Conservation (phyloP, 2,113 vertebrate species). For the Cheirogaleus medius region DNA sequence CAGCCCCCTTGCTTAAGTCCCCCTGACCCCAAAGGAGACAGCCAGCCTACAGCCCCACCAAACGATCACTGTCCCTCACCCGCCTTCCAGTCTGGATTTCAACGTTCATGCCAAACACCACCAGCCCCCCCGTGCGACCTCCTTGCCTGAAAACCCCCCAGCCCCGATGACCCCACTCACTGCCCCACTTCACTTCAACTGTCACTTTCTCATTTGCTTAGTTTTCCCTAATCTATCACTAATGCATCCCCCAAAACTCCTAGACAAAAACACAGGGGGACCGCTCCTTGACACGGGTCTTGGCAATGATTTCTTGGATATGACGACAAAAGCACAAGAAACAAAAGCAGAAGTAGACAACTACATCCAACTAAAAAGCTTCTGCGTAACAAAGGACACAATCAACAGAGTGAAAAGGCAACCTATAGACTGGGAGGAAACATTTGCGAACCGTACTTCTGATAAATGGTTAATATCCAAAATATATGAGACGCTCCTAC, state of each 20-base stretch:
- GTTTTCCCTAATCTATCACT: background rate
- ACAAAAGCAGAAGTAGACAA: no score
- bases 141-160: background rate
- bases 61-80: rapidly evolving
- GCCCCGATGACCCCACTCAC: background rate
- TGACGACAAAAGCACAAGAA: background rate
- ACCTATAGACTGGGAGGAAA: background rate
- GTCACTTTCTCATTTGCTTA: background rate
- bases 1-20: background rate
- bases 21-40: background rate
- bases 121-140: background rate
- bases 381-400: background rate
- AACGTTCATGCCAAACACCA: background rate
- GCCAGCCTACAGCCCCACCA: background rate
- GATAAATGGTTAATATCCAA: background rate
- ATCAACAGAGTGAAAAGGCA: background rate
- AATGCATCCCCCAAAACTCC: background rate
- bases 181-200: background rate
- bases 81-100: background rate
- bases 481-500: background rate
- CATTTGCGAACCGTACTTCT: background rate
- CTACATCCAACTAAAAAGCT: background rate
- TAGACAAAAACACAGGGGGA: background rate
- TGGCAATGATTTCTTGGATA: background rate
- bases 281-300: background rate